phyloP scores from a whole-genome alignment of 2,888 invertebrate genomes.

The Trichopoda pennipes region DNA sequence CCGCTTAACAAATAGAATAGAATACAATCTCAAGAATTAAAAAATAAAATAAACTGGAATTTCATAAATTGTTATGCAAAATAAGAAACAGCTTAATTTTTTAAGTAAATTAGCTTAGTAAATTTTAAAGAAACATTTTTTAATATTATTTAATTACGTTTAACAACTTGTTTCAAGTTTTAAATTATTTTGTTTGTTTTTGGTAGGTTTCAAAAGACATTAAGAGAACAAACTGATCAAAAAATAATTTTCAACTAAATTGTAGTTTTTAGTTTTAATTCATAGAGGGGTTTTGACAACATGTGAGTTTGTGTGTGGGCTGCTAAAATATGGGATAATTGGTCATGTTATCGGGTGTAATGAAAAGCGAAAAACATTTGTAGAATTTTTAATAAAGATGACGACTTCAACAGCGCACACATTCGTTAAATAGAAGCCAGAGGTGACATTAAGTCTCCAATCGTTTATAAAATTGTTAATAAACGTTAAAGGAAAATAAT shows the following conservation, averaged over 20 bases:
- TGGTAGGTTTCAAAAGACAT: too few relatives aligned
- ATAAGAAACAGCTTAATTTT: conserved; percentile 1
- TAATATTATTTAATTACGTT: too few relatives aligned
- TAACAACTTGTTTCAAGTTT: too few relatives aligned
- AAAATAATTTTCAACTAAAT: not conserved
- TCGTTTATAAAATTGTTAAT: conserved; percentile 18
- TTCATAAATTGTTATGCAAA: not conserved
- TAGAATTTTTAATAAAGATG: conserved; percentile 47
- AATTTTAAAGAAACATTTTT: too few relatives aligned
- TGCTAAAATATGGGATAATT: conserved; percentile 37
- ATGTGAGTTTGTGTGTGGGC: conserved; percentile 20
- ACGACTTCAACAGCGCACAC: conserved; percentile 11
- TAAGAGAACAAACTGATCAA: too few relatives aligned
- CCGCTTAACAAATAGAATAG: conserved; percentile 9
- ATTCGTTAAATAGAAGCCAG: conserved; percentile 33
- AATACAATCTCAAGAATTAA: conserved; percentile 1
- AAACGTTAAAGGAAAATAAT: conserved; percentile 9
- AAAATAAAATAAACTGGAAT: conserved; percentile 17
- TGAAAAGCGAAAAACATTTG: conserved; percentile 28
- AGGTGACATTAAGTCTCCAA: conserved; percentile 52
- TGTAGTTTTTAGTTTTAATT: not conserved
- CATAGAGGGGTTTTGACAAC: too few relatives aligned
- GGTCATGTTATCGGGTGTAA: conserved; percentile 53
- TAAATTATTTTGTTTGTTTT: too few relatives aligned
- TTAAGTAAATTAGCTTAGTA: not conserved